Base-by-base conservation (phyloP, 2,113 vertebrate genomes). In the Sinocyclocheilus grahami region DNA sequence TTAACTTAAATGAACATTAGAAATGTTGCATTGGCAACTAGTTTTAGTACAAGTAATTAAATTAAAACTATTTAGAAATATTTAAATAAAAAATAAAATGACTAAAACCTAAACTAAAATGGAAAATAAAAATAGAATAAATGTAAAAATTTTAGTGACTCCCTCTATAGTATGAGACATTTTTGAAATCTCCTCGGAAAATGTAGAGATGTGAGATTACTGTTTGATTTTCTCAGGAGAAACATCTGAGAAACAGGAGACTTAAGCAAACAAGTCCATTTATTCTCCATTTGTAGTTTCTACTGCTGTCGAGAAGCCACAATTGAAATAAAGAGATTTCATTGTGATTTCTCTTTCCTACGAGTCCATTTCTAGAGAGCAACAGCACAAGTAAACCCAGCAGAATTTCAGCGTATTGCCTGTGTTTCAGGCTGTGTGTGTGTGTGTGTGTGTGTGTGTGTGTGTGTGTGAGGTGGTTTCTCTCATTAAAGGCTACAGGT, bases 401-500 rank as follows among this genome's bases (percentile, higher is more conserved):
- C 53, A 14, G 30, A 79, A 39, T 79, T 39, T 79, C 77, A 39
- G 77, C 2, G 5, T 74, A n/a, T 74, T n/a, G 71, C 69, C 69
- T 78, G 27, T 76, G 14, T 58, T 55, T 55, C 51, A 27, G 16
- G 16, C 14, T 76, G 42, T 75, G 22, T 75, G 39, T 27, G 74
- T 51, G 69, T 72, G 69, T 72, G 39, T 12, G 39, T 22, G 60
- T 55, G 39, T 75, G 72, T 75, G 22, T 75, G 42, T 33, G 48
- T 33, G 48, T 33, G 76, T 33, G 20, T 7, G 10, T 22, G 71
- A 69, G n/a, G n/a, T 0, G 14, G 16, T 20, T 55, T 63, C 13
- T 82, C 39, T 82, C 79, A 82, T 82, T 82, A 65, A 80, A 82
- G 79, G 79, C 60, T 82, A 48, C 60, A 67, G 79, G 79, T 82